A percentile compares a stretch with the other conserved stretches of the same genome.
Conservation (phyloP, 2,888 invertebrate genomes). For the Drosophila nigricruria region DNA sequence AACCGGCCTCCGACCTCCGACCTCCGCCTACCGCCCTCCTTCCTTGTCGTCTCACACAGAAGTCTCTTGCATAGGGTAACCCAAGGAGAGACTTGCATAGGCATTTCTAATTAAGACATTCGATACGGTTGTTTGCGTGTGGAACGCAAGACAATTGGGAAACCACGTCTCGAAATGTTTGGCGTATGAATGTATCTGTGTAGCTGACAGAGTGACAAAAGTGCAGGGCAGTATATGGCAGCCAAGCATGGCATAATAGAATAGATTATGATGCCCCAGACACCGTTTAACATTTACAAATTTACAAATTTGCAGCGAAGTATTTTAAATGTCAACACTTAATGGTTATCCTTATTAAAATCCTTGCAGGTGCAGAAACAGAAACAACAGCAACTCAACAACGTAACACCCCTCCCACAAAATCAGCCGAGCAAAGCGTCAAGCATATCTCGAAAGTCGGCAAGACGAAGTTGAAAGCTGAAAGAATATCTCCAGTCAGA, state of each 20-base stretch:
- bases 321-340: slow-evolving; percentile 13
- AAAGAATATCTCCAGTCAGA: slow-evolving; percentile 50
- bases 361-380: slow-evolving; percentile 71
- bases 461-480: slow-evolving; percentile 55
- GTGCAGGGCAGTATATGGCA: background rate
- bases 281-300: slow-evolving; percentile 65
- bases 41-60: slow-evolving; percentile 9
- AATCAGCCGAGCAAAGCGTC: slow-evolving; percentile 25
- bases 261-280: slow-evolving; percentile 53
- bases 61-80: slow-evolving; percentile 32
- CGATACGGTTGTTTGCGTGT: slow-evolving; percentile 82
- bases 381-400: slow-evolving; percentile 43
- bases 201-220: slow-evolving; percentile 3
- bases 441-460: slow-evolving; percentile 20
- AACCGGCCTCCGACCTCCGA: slow-evolving; percentile 4
- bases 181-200: slow-evolving; percentile 38
- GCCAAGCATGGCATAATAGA: slow-evolving; percentile 15
- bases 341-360: slow-evolving; percentile 19
- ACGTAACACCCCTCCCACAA: slow-evolving; percentile 33
- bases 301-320: slow-evolving; percentile 17
- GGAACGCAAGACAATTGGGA: slow-evolving; percentile 73
- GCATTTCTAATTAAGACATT: slow-evolving; percentile 84
- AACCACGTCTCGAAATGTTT: slow-evolving; percentile 38
- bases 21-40: background rate
- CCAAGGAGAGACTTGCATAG: slow-evolving; percentile 33